Evolutionary conservation across 2,888 invertebrate genomes (phyloP), one percentile per base, ranked within the genome.

Genomic region (Parascotia fuliginaria): DNA sequence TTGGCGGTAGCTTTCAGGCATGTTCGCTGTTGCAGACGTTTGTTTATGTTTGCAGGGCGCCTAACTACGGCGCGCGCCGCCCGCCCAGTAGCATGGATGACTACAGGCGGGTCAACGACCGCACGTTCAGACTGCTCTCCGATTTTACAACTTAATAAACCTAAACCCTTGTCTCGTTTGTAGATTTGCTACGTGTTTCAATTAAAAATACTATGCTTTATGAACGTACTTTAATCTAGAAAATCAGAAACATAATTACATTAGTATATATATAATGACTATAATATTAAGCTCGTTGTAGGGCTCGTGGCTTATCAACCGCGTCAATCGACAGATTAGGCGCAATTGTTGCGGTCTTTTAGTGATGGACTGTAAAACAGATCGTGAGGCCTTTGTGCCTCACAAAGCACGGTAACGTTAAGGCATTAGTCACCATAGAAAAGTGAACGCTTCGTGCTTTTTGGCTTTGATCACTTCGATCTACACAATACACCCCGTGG

Each of bases 1-100:
- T 65, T 65, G 65, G 63, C 65, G 60, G 65, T 56, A 59, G 61
- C 60, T 65, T 75, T 72, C 71, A 70, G 72, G 60, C 62, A 67
- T 73, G 64, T 67, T 50, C 29, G 39, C 36, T 40, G 43, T 58
- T 60, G 68, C 71, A 77, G 76, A 75, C 70, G 72, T 83, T 83
- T 87, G 87, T 88, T 86, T 87, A 84, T 77, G 73, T 85, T 82
- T 77, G 72, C 74, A 65, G 67, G 73, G 68, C 79, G 69, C 66
- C 68, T 61, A 61, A 71, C 71, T 64, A 55, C 66, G 55, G 49
- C 48, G 42, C 52, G 19, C 27, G 44, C 71, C 76, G 79, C 75
- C 81, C 80, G 79, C 80, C 79, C 77, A 71, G 66, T 46, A 51
- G 52, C 56, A 36, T 55, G 66, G 66, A 61, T 71, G 60, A 71